These are phyloP conservation scores for Pogonomyrmex barbatus DNA, from an alignment of 1,140 invertebrate species.

Conservation along the genomic window DNA sequence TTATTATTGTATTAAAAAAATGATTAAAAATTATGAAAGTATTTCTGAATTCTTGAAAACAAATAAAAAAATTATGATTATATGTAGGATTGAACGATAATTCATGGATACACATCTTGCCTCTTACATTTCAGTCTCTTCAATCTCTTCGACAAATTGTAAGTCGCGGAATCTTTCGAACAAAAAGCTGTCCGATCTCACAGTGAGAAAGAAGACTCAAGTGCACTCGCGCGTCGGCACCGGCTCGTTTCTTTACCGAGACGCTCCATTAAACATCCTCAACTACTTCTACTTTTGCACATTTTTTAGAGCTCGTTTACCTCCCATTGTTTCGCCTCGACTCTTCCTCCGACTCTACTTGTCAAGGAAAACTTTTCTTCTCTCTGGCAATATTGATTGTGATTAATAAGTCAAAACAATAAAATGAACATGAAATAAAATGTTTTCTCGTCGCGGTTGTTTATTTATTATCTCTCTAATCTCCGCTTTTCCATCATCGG, in stretches of 20 bases:
- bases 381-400: constrained; percentile 31
- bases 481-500: neutral
- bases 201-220: constrained; percentile 45
- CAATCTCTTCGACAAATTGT: constrained; percentile 50
- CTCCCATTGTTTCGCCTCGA: constrained; percentile 55
- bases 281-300: constrained; percentile 50
- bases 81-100: neutral
- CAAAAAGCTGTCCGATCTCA: constrained; percentile 49
- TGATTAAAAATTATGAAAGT: too few species aligned
- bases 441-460: neutral
- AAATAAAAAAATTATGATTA: constrained; percentile 9
- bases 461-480: neutral
- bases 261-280: constrained; percentile 62
- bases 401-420: constrained; percentile 51
- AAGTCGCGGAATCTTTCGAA: constrained; percentile 48
- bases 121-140: constrained; percentile 41
- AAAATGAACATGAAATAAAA: neutral
- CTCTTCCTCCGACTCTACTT: constrained; percentile 32
- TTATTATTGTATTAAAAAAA: too few species aligned
- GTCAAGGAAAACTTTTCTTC: constrained; percentile 48
- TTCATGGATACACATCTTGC: neutral
- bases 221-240: constrained; percentile 44
- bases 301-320: constrained; percentile 67
- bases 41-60: neutral
- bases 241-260: constrained; percentile 58